These are phyloP conservation scores for Tenthredo notha DNA, from an alignment of 2,888 invertebrate species.

Conservation along the genomic window DNA sequence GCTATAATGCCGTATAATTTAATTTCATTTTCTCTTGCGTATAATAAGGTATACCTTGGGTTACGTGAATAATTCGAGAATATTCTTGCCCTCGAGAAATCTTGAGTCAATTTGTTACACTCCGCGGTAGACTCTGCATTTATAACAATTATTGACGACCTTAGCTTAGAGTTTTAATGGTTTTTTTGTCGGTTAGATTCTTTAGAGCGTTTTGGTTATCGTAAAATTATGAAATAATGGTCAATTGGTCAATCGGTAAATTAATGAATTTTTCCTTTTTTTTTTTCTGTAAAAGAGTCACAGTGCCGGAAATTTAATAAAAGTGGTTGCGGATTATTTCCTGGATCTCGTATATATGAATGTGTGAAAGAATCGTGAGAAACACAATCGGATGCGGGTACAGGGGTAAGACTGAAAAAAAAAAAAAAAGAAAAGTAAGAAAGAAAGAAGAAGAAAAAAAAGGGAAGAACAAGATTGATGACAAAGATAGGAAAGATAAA, in stretches of 20 bases:
- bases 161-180: neutral
- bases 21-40: constrained; percentile 39
- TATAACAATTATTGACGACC: constrained; percentile 22
- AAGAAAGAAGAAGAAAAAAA: neutral
- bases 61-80: neutral
- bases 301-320: neutral
- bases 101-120: neutral
- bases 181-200: neutral
- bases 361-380: neutral
- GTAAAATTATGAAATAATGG: neutral
- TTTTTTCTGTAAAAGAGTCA: neutral
- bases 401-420: neutral
- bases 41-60: neutral
- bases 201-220: neutral
- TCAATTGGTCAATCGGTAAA: neutral
- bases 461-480: neutral
- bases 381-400: neutral
- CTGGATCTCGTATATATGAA: constrained; percentile 8
- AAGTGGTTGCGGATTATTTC: constrained; percentile 1
- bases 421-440: too few relatives aligned
- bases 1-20: constrained; percentile 49
- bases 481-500: neutral
- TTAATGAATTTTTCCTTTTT: neutral
- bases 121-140: constrained; percentile 12
- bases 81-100: neutral